Base-by-base conservation (phyloP, 2,888 invertebrate genomes). In the Chrysotoxum bicinctum region DNA sequence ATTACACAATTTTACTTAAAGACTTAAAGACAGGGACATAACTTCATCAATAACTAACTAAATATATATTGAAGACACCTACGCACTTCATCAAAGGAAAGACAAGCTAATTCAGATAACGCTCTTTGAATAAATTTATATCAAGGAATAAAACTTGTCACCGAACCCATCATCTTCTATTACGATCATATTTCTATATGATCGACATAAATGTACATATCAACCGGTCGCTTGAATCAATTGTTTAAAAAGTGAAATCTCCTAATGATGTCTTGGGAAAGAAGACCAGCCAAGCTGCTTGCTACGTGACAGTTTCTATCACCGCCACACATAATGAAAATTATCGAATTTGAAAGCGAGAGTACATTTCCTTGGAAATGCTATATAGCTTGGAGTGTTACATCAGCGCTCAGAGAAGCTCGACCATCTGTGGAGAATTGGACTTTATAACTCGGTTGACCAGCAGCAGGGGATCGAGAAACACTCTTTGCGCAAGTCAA, bases 311-410 rank as follows among this genome's bases (percentile, higher is more conserved):
- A 85, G 85, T 85, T 85, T 85, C 85, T 81, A 85, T 81, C 75
- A 77, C 69, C 80, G 81, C 85, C 76, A 85, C 80, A 85, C 85
- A 85, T 85, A 85, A 85, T 85, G 85, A 85, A 85, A 84, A 81
- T 85, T 85, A 85, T 85, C 85, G 85, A 85, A 85, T 85, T 85
- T 85, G 85, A 85, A 85, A 85, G 85, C 81, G 85, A 85, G 85
- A 85, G 85, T 85, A 72, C 85, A 85, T 85, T 85, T 85, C 85
- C 85, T 85, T 77, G 19, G 73, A 81, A 81, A 62, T 68, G 76
- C 78, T 60, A 32, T 50, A 56, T 35, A 50, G n/a, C 12, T 14
- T 73, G 23, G 23, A 50, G 50, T 50, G 50, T 50, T 50, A 50
- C 50, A 50, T 50, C 50, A 50, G 48, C 75, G n/a, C 73, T n/a